Base-by-base conservation (phyloP, 2,888 invertebrate species). In the Lutraria lutraria region DNA sequence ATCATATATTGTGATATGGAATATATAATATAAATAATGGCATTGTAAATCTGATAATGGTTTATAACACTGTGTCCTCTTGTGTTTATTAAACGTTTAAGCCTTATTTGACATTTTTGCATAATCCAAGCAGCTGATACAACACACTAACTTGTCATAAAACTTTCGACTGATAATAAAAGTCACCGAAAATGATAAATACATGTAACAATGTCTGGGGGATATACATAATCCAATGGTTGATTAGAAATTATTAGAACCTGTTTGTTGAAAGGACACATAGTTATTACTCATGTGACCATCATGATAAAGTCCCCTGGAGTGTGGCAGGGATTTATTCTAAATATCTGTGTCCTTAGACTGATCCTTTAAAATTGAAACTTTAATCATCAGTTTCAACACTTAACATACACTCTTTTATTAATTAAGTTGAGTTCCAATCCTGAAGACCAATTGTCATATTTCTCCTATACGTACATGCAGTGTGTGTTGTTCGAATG, bases 41-140 rank as follows among this genome's bases (percentile, higher is more conserved):
- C 68, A 72, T n/a, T n/a, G 25, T 34, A 31, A 85, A 79, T 79
- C 53, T 56, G 79, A 31, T n/a, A 31, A 15, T 29, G n/a, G 54
- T 85, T 85, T 85, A 85, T 79, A 29, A 56, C 56, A 79, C 31
- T 34, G 16, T 34, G 56, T n/a, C 85, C 16, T 21, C n/a, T 84
- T 21, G 29, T 79, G 85, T 85, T 85, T 79, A 84, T 84, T 72
- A 84, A 84, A 84, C 76, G 72, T 72, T 76, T 83, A 72, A 72
- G 76, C 34, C 53, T 54, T 85, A 85, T 85, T 56, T 56, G 79
- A 56, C 76, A 84, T 53, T 53, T 43, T 43, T 79, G 34, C 79
- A 85, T 84, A 85, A 85, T 85, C 34, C 13, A 2, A 12, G 79
- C 85, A 85, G 85, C 85, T 85, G 85, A 85, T 79, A 54, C 43